These are phyloP conservation scores for Bellardia bayeri DNA, from an alignment of 2,888 invertebrate genomes.

Conservation along the genomic window DNA sequence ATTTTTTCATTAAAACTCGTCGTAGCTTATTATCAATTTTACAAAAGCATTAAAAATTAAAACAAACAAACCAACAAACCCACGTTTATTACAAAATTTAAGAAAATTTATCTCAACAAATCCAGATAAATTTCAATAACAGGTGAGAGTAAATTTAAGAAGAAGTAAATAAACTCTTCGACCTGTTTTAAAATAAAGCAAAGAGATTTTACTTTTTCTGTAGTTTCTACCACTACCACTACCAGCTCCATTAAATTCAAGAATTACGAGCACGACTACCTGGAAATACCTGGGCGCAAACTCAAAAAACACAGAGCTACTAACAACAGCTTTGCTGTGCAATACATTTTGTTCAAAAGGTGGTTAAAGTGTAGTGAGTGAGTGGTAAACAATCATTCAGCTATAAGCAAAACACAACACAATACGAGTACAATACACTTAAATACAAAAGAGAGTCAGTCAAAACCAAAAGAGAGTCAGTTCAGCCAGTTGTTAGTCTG, in stretches of 20 bases:
- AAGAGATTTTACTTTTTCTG: constrained; percentile 33
- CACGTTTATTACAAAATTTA: constrained; percentile 65
- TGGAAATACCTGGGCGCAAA: constrained; percentile 70
- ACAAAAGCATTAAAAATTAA: constrained; percentile 37
- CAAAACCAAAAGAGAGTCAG: constrained; percentile 45
- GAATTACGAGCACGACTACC: constrained; percentile 41
- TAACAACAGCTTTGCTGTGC: neutral
- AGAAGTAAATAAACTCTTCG: constrained; percentile 45
- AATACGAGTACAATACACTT: neutral
- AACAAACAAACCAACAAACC: constrained; percentile 62
- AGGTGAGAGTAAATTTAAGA: constrained; percentile 55
- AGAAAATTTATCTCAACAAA: constrained; percentile 65
- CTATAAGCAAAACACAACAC: constrained; percentile 5
- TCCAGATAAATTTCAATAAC: constrained; percentile 60
- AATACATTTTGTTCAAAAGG: constrained; percentile 47
- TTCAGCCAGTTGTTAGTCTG: constrained; percentile 24
- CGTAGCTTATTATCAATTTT: constrained; percentile 42
- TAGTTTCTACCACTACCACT: constrained; percentile 33
- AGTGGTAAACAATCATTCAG: constrained; percentile 48
- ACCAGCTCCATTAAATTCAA: neutral
- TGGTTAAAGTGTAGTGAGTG: constrained; percentile 60
- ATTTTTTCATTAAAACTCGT: neutral
- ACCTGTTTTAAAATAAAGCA: constrained; percentile 61
- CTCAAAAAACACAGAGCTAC: constrained; percentile 47
- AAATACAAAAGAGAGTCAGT: neutral